Percentiles rank a stretch among this genome's conserved stretches.
These are phyloP conservation scores for Sternotherus odoratus DNA, from an alignment of 2,797 vertebrate genomes.

Conservation along the genomic window DNA sequence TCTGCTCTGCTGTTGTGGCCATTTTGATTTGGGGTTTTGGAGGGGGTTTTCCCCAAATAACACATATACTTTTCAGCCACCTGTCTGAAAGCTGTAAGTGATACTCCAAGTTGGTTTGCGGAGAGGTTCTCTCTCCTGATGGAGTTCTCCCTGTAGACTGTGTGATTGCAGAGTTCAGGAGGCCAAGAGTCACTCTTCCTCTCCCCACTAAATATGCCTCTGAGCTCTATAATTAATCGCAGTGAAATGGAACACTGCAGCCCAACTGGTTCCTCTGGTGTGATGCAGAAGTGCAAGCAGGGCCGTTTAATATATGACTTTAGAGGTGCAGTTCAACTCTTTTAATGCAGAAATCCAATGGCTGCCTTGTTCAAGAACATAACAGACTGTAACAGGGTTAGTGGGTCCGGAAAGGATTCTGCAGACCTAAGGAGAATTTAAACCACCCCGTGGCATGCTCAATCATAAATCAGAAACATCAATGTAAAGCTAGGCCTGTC, in stretches of 20 bases:
- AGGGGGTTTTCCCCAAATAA: neutral
- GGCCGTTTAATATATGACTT: neutral
- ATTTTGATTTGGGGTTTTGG: neutral
- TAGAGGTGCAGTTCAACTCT: neutral
- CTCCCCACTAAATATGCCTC: slow-evolving; percentile 4
- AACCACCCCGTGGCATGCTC: fast-evolving
- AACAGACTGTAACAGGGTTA: neutral
- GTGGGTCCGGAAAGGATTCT: neutral
- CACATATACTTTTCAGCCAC: neutral
- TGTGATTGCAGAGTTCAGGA: slow-evolving; percentile 23
- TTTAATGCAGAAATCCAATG: neutral
- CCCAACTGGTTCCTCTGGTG: slow-evolving; percentile 18
- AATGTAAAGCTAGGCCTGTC: neutral
- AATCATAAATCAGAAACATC: slow-evolving; percentile 20
- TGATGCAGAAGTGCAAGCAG: slow-evolving; percentile 8
- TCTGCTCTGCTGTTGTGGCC: neutral
- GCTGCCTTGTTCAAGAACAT: neutral
- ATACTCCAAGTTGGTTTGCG: neutral
- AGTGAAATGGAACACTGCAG: slow-evolving; percentile 53
- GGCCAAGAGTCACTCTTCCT: slow-evolving; percentile 39
- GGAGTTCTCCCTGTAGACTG: neutral
- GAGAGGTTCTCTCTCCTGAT: slow-evolving; percentile 14
- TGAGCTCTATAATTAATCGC: slow-evolving; percentile 70
- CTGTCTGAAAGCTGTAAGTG: slow-evolving; percentile 36
- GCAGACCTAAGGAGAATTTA: neutral